Conservation (phyloP, 2,888 invertebrate species). For the Cephus pygmeus region DNA sequence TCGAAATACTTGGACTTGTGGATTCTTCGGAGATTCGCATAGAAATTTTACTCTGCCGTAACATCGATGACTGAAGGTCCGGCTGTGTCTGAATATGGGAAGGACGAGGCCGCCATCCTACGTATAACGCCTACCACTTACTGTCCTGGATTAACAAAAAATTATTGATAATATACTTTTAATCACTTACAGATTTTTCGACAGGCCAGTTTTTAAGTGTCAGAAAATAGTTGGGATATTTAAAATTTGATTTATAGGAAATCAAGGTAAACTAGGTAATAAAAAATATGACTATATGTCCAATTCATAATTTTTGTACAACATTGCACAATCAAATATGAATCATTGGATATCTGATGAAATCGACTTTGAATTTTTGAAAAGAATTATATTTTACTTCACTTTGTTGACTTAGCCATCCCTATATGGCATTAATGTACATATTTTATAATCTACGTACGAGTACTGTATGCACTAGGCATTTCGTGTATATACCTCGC, state of each 20-base stretch:
- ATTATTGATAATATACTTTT: constrained; percentile 15
- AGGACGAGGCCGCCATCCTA: constrained; percentile 39
- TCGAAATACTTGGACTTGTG: not conserved
- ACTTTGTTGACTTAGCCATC: not conserved
- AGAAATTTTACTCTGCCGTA: not conserved
- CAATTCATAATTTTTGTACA: not conserved
- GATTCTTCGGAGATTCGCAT: not conserved
- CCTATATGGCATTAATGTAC: not conserved
- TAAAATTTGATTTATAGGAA: not conserved
- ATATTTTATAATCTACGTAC: not conserved
- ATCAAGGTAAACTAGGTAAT: not conserved
- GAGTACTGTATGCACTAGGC: not conserved
- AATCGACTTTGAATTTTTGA: not conserved
- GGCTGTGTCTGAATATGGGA: constrained; percentile 39
- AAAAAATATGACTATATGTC: not conserved
- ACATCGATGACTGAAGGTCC: constrained; percentile 1
- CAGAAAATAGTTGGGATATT: not conserved
- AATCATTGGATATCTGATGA: not conserved
- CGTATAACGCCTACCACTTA: constrained; percentile 30
- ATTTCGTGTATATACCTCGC: not conserved
- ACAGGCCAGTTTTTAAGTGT: not conserved
- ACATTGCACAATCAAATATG: not conserved
- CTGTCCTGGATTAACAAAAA: constrained; percentile 32
- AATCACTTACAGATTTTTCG: not conserved
- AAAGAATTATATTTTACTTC: not conserved